phyloP scores from a whole-genome alignment of 2,797 vertebrate genomes.

The Schizopygopsis malacanthus region DNA sequence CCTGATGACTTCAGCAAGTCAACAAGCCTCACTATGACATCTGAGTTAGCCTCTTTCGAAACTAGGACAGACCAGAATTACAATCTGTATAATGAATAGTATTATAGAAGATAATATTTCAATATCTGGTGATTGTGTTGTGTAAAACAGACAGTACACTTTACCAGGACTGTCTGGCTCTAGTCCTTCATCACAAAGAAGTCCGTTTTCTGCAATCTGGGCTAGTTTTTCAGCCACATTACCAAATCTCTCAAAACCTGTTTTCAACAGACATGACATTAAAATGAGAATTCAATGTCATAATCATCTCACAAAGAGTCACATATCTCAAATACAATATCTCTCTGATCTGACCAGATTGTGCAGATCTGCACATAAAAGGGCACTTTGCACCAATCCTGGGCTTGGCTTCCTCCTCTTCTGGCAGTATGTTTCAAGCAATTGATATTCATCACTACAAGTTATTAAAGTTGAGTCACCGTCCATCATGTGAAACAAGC shows the following conservation, averaged over 20 bases:
- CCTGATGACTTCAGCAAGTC: slow-evolving; percentile 60
- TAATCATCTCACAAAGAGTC: not conserved
- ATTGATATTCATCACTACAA: slow-evolving; percentile 44
- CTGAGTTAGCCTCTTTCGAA: not conserved
- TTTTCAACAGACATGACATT: not conserved
- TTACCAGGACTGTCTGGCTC: not conserved
- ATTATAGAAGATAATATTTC: not conserved
- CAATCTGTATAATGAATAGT: not conserved
- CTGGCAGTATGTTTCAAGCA: slow-evolving; percentile 59
- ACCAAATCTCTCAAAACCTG: not conserved
- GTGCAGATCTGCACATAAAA: fast-evolving
- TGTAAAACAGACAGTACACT: not conserved
- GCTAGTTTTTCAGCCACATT: slow-evolving; percentile 52
- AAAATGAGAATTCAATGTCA: not conserved
- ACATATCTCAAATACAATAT: not conserved
- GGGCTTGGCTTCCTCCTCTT: slow-evolving; percentile 2
- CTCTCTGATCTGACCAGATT: not conserved
- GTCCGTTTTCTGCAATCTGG: slow-evolving; percentile 50
- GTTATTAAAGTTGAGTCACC: not conserved
- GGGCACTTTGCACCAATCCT: too few relatives aligned
- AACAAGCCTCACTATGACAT: slow-evolving; percentile 57
- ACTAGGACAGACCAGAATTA: not conserved
- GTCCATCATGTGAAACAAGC: slow-evolving; percentile 42
- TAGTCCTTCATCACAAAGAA: not conserved
- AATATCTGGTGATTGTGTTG: not conserved